Percentiles rank a stretch among this genome's conserved stretches.
These are phyloP conservation scores for Adelognathus sp. DNA, from an alignment of 2,888 invertebrate species.

Conservation along the genomic window DNA sequence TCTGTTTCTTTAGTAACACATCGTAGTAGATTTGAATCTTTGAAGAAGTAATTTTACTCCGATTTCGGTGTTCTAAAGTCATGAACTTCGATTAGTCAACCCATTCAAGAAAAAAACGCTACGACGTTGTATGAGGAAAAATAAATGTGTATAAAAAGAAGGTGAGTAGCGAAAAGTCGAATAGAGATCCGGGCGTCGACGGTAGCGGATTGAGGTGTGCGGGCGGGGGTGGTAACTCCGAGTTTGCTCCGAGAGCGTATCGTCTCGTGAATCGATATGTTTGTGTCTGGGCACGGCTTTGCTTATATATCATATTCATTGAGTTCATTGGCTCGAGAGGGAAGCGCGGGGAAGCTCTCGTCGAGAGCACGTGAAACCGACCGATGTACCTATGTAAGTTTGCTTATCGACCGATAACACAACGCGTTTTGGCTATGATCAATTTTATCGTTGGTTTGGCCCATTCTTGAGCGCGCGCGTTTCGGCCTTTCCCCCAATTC, in stretches of 20 bases:
- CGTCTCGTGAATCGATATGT: slow-evolving; percentile 54
- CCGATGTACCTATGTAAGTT: background rate
- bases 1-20: no score
- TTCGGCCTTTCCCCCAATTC: background rate
- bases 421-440: background rate
- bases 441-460: background rate
- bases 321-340: slow-evolving; percentile 51
- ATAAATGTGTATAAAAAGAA: background rate
- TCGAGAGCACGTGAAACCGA: slow-evolving; percentile 13
- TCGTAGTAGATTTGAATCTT: no score
- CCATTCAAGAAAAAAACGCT: no score
- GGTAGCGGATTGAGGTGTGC: background rate
- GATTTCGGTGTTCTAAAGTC: no score
- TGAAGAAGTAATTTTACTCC: no score
- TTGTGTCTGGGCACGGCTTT: slow-evolving; percentile 50
- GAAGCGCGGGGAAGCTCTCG: no score
- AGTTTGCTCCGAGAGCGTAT: slow-evolving; percentile 16
- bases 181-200: background rate
- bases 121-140: background rate
- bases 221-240: background rate
- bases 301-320: slow-evolving; percentile 19
- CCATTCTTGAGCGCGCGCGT: no score
- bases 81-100: no score
- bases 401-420: background rate
- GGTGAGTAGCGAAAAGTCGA: background rate